phyloP scores from a whole-genome alignment of 2,113 vertebrate genomes.

The Pundamilia nyererei region DNA sequence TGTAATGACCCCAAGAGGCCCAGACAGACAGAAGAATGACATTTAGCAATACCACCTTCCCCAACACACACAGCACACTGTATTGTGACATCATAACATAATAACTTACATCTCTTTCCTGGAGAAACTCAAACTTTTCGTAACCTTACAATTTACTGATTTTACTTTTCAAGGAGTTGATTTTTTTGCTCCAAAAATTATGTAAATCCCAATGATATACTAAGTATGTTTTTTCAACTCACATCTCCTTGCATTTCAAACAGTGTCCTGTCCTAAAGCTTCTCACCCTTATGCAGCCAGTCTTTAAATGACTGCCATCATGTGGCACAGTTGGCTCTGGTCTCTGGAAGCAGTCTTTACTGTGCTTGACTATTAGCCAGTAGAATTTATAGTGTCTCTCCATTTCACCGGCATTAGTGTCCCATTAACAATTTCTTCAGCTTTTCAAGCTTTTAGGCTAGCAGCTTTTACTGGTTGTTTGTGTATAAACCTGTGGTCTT shows the following conservation, averaged over 20 bases:
- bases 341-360: background rate
- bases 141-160: background rate
- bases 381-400: background rate
- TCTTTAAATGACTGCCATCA: background rate
- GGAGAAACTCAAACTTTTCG: background rate
- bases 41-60: background rate
- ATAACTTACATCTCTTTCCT: background rate
- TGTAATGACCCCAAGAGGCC: slow-evolving; percentile 23
- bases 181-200: background rate
- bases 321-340: background rate
- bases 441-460: background rate
- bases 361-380: background rate
- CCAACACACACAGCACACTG: background rate
- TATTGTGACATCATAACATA: background rate
- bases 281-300: background rate
- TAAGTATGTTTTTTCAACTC: background rate
- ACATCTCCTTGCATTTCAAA: background rate
- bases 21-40: slow-evolving; percentile 27
- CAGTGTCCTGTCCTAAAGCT: background rate
- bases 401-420: background rate
- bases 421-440: background rate
- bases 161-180: background rate
- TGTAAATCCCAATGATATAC: background rate
- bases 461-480: background rate
- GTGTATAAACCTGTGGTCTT: background rate